Evolutionary conservation across 2,113 vertebrate genomes (phyloP).

Genomic region (Heteronetta atricapilla): DNA sequence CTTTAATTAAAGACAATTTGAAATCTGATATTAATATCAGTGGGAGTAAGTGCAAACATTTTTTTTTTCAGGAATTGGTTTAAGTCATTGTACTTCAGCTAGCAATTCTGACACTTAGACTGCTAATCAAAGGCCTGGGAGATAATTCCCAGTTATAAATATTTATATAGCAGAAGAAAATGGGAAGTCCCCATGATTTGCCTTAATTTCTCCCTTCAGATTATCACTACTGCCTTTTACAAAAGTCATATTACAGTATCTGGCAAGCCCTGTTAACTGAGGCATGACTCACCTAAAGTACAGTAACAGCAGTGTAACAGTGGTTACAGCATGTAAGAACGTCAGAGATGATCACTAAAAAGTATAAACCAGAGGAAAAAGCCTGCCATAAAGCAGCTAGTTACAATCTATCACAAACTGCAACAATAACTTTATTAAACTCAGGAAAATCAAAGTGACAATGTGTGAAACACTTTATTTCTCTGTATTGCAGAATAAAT

Average conservation of each 20-base stretch:
- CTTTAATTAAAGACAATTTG: not conserved
- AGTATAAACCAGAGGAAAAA: not conserved
- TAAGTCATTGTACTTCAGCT: not conserved
- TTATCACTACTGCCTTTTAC: not conserved
- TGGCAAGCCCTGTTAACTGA: not conserved
- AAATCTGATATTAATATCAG: not conserved
- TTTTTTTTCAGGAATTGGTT: not conserved
- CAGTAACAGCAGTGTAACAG: not conserved
- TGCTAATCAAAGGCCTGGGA: not conserved
- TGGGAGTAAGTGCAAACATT: not conserved
- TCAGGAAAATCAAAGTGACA: slow-evolving; percentile 13
- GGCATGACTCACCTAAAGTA: not conserved
- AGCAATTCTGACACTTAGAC: not conserved
- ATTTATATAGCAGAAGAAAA: not conserved
- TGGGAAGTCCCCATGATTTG: not conserved
- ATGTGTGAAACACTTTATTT: not conserved
- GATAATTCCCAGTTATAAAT: not conserved
- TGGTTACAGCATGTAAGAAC: not conserved
- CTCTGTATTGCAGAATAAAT: not conserved
- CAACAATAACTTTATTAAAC: not conserved
- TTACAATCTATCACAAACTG: not conserved
- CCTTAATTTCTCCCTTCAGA: not conserved
- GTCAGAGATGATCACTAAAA: not conserved
- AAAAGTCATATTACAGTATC: not conserved
- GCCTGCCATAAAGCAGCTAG: not conserved